These are phyloP conservation scores for Stenichneumon culpator DNA, from an alignment of 2,888 invertebrate genomes.

Conservation along the genomic window DNA sequence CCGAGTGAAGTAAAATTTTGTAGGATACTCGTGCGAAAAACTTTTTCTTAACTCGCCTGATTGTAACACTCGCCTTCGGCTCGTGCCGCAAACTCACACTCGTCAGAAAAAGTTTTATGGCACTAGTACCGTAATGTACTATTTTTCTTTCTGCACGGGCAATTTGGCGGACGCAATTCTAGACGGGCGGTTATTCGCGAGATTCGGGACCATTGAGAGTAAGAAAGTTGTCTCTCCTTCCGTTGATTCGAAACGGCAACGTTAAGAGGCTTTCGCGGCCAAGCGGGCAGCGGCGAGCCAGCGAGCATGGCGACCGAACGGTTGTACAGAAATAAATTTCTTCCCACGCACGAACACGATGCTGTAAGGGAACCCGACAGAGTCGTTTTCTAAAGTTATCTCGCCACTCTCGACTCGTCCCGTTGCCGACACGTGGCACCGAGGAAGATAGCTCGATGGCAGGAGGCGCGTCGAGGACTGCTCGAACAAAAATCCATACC, in stretches of 20 bases:
- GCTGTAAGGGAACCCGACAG: slow-evolving; percentile 82
- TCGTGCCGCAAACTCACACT: no score
- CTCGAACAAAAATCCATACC: neutral
- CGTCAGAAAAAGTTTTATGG: no score
- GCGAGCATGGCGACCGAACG: slow-evolving; percentile 48
- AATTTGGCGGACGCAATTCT: neutral
- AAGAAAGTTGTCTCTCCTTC: neutral
- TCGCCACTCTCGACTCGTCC: slow-evolving; percentile 56
- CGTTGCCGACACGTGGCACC: slow-evolving; percentile 74
- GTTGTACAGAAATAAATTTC: slow-evolving; percentile 81
- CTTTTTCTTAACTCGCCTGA: no score
- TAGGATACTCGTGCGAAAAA: no score
- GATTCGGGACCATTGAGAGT: neutral
- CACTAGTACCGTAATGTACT: no score
- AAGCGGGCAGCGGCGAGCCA: slow-evolving; percentile 19
- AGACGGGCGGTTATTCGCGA: neutral
- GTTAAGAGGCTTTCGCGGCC: slow-evolving; percentile 57
- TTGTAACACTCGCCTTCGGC: no score
- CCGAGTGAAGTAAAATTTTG: no score
- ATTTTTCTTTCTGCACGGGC: neutral
- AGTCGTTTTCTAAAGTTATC: slow-evolving; percentile 84
- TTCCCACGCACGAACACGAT: slow-evolving; percentile 84
- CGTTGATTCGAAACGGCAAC: slow-evolving; percentile 26
- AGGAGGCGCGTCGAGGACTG: slow-evolving; percentile 22
- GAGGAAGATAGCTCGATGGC: slow-evolving; percentile 39